phyloP scores from a whole-genome alignment of 2,888 invertebrate genomes.

The Campoplex nolae region DNA sequence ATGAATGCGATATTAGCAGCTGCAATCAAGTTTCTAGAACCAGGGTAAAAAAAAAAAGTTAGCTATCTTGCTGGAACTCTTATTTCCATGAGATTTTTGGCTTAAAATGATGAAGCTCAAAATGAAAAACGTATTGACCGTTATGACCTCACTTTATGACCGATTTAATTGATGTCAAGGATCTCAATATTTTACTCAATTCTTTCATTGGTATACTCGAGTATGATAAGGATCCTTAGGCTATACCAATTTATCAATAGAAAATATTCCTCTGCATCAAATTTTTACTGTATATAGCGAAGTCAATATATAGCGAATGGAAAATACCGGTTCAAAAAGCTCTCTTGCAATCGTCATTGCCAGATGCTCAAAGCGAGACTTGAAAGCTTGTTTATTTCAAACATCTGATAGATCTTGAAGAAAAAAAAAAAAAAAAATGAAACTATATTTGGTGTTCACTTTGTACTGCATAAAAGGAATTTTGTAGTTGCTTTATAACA shows the following conservation, averaged over 20 bases:
- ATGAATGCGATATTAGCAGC: neutral
- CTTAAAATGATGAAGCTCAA: too few species aligned
- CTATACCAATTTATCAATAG: neutral
- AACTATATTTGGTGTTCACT: neutral
- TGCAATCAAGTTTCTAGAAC: neutral
- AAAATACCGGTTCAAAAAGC: slow-evolving; percentile 17
- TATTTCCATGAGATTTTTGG: too few species aligned
- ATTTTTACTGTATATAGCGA: neutral
- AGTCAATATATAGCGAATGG: slow-evolving; percentile 14
- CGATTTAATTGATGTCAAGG: neutral
- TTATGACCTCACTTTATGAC: too few species aligned
- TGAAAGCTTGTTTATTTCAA: slow-evolving; percentile 14
- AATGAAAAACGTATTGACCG: too few species aligned
- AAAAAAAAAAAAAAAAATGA: slow-evolving; percentile 18
- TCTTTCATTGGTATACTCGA: neutral
- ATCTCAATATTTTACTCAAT: neutral
- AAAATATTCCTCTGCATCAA: slow-evolving; percentile 1
- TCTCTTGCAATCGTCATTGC: slow-evolving; percentile 2
- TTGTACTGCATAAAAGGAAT: neutral
- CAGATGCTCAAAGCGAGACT: slow-evolving; percentile 21
- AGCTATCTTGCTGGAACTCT: too few species aligned
- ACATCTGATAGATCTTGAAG: neutral
- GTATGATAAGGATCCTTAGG: neutral
- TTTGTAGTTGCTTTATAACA: neutral
- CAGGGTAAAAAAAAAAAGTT: neutral